phyloP scores from a whole-genome alignment of 2,113 vertebrate genomes.

The Greenwoodochromis staneri region DNA sequence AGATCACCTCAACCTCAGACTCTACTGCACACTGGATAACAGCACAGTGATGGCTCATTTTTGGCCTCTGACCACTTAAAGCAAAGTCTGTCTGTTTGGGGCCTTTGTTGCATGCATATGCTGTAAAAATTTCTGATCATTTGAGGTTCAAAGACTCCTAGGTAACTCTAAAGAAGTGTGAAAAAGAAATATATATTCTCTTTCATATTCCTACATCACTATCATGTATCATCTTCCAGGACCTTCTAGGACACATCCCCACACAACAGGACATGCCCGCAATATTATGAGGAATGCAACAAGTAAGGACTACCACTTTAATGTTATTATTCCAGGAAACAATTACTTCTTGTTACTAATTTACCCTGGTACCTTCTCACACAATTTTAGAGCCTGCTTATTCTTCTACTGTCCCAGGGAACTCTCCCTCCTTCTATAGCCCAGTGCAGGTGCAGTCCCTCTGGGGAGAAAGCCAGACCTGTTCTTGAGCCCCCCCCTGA shows the following conservation, averaged over 20 bases:
- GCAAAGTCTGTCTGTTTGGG: not conserved
- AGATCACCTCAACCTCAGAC: not conserved
- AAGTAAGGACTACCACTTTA: not conserved
- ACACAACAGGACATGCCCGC: not conserved
- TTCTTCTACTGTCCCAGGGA: not conserved
- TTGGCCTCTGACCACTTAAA: not conserved
- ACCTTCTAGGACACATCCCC: not conserved
- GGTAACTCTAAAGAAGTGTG: not conserved
- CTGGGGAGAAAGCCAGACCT: conserved; percentile 43
- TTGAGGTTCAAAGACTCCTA: not conserved
- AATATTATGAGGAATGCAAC: not conserved
- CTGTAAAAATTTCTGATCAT: not conserved
- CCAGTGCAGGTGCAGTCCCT: conserved; percentile 60
- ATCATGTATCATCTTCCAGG: not conserved
- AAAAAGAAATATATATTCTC: not conserved
- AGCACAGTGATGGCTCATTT: not conserved
- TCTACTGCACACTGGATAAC: not conserved
- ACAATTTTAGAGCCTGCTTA: not conserved
- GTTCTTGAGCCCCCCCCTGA: conserved; percentile 9
- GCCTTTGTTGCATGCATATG: not conserved
- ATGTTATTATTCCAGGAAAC: not conserved
- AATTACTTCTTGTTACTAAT: not conserved
- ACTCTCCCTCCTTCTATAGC: not conserved
- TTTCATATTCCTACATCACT: not conserved
- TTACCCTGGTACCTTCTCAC: not conserved